These are phyloP conservation scores for Chloroceryle inda DNA, from an alignment of 2,797 vertebrate species.

Conservation along the genomic window DNA sequence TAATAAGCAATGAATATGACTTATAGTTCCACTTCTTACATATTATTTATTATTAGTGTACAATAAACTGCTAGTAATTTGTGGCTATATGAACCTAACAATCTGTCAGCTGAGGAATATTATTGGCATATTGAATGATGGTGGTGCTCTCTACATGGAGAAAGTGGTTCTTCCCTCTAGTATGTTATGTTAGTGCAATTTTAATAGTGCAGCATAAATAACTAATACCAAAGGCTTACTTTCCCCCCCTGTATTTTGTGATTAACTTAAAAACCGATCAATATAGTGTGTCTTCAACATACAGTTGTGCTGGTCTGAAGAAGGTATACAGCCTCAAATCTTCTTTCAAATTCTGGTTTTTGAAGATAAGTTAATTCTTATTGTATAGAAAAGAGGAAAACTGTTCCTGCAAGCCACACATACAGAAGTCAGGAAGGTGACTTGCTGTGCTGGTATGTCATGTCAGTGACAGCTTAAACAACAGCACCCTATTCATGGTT, in stretches of 20 bases:
- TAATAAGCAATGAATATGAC: background rate
- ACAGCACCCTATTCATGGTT: background rate
- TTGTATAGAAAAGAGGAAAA: background rate
- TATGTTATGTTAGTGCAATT: background rate
- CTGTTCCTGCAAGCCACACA: fast-evolving
- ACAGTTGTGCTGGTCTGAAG: background rate
- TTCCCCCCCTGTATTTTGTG: background rate
- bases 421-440: background rate
- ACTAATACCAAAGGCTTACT: background rate
- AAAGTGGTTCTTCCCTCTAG: background rate
- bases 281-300: background rate
- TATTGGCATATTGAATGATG: background rate
- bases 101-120: background rate
- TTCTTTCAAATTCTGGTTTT: background rate
- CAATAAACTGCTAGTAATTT: background rate
- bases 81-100: background rate
- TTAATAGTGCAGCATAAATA: background rate
- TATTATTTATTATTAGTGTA: background rate
- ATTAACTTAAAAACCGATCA: background rate
- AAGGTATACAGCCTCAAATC: background rate
- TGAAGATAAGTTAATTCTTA: background rate
- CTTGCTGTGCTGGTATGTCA: background rate
- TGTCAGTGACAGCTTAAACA: background rate
- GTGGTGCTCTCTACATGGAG: background rate
- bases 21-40: background rate